Evolutionary conservation across 2,797 vertebrate genomes (phyloP).

Genomic region (Varecia variegata): DNA sequence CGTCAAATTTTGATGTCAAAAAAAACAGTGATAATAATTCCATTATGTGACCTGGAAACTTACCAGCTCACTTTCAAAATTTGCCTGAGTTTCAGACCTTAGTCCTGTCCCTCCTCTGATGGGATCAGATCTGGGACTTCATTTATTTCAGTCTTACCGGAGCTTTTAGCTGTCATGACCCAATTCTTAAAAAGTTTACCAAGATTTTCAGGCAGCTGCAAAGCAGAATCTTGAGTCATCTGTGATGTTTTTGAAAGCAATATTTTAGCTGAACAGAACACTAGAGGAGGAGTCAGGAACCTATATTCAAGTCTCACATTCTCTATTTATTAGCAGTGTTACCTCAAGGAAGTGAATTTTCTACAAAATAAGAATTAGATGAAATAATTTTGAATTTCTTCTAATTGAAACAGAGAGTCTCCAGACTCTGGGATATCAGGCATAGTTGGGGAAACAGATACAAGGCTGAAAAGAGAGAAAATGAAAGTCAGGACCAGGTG

Average conservation of each 20-base stretch:
- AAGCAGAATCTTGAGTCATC: conserved; percentile 24
- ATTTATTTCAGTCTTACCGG: not conserved
- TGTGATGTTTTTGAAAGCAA: not conserved
- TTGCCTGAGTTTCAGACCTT: not conserved
- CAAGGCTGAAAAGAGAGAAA: not conserved
- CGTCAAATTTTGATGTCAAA: conserved; percentile 17
- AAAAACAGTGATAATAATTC: not conserved
- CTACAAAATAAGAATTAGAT: not conserved
- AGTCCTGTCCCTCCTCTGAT: not conserved
- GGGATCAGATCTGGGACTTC: not conserved
- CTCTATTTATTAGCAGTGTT: not conserved
- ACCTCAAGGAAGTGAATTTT: not conserved
- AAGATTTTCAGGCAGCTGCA: conserved; percentile 26
- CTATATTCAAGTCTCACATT: not conserved
- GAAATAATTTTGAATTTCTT: not conserved
- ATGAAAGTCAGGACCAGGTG: not conserved
- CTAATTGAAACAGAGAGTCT: not conserved
- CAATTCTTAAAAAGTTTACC: conserved; percentile 20
- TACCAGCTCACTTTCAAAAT: not conserved
- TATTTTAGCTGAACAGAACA: not conserved
- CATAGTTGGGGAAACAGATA: not conserved
- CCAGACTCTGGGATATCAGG: not conserved
- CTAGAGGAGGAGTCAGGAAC: not conserved
- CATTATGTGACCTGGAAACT: conserved; percentile 17
- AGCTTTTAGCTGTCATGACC: conserved; percentile 41